Percentiles rank a stretch among this genome's conserved stretches.
These are phyloP conservation scores for Sarcophaga rosellei DNA, from an alignment of 2,888 invertebrate genomes.

Conservation along the genomic window DNA sequence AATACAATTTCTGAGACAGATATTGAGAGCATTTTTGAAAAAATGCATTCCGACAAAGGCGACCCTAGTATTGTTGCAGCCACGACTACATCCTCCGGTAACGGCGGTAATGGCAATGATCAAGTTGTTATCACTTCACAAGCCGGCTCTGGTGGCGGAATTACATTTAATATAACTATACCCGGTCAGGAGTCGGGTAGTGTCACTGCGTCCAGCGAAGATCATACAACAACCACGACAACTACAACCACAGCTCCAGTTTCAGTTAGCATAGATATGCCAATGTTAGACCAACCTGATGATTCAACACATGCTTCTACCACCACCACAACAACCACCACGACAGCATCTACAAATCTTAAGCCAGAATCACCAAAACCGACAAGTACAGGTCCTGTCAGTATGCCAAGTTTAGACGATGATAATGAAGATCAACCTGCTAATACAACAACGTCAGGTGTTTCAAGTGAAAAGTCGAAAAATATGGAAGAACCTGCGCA, in stretches of 20 bases:
- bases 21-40: conserved; percentile 82
- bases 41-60: conserved; percentile 81
- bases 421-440: conserved; percentile 77
- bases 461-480: conserved; percentile 63
- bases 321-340: conserved; percentile 71
- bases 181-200: conserved; percentile 77
- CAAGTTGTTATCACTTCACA: conserved; percentile 81
- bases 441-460: conserved; percentile 43
- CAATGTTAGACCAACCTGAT: conserved; percentile 79
- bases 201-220: conserved; percentile 70
- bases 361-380: conserved; percentile 51
- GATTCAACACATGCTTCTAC: conserved; percentile 73
- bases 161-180: conserved; percentile 81
- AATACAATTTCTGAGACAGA: conserved; percentile 78
- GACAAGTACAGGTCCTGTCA: conserved; percentile 76
- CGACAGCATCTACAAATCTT: conserved; percentile 64
- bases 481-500: conserved; percentile 56
- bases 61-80: conserved; percentile 73
- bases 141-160: conserved; percentile 80
- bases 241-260: conserved; percentile 75
- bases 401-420: conserved; percentile 81
- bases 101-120: conserved; percentile 73
- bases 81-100: conserved; percentile 71
- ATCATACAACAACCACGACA: conserved; percentile 59
- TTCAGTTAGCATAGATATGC: conserved; percentile 81